Conservation (phyloP, 2,113 vertebrate genomes). For the Cinclus mexicanus region DNA sequence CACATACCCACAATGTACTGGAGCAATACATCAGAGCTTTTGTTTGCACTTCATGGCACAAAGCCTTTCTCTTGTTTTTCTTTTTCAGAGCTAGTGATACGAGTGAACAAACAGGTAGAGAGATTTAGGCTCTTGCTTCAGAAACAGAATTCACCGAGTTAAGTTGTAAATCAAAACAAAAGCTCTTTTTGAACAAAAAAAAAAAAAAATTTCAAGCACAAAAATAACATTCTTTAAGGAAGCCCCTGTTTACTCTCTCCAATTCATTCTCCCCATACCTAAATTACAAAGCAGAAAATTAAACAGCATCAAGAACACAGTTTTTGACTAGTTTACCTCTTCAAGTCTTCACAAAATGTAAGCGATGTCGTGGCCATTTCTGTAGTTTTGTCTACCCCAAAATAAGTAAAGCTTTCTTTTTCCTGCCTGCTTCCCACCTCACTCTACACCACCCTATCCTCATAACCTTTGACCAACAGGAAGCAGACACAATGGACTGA, state of each 20-base stretch:
- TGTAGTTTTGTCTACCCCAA: constrained; percentile 48
- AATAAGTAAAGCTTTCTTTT: constrained; percentile 67
- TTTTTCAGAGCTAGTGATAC: background rate
- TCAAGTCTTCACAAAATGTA: constrained; percentile 44
- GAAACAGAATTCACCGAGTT: background rate
- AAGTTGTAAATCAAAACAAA: background rate
- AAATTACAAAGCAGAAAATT: background rate
- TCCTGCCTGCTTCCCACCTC: constrained; percentile 74
- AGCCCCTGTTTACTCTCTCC: background rate
- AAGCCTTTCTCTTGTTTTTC: background rate
- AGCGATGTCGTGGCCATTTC: constrained; percentile 25
- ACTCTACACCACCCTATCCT: constrained; percentile 87
- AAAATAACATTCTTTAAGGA: background rate
- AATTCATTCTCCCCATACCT: background rate
- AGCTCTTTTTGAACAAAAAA: background rate
- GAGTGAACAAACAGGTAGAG: background rate
- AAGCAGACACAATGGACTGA: constrained; percentile 94
- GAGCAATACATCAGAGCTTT: background rate
- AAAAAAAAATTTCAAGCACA: background rate
- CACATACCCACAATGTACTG: background rate
- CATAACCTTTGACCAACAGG: constrained; percentile 92
- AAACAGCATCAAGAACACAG: background rate
- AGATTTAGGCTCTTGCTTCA: background rate
- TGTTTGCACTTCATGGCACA: background rate
- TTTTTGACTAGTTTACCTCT: constrained; percentile 44